Evolutionary conservation across 2,797 vertebrate species (phyloP), one percentile per base, ranked within the genome.

Genomic region (Liparis tanakae): DNA sequence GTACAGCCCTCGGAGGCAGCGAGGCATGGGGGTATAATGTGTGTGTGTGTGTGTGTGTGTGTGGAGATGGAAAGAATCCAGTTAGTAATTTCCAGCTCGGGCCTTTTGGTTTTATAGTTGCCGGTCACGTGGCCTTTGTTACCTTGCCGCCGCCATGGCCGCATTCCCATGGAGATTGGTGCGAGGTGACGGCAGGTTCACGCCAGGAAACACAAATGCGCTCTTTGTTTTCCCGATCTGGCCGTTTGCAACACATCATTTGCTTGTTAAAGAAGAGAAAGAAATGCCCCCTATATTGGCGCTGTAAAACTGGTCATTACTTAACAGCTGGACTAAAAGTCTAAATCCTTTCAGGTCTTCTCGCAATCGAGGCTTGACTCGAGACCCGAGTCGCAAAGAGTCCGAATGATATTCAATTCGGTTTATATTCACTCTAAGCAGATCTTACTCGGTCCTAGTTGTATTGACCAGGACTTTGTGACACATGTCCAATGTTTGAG

Each of bases 81-180:
- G 76, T 73, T 85, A 56, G 70, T 65, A 61, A 78, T 82, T 87
- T 83, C 80, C 78, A 79, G 70, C 78, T 84, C 72, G 70, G 80
- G 56, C 75, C 60, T 60, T 67, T 67, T 30, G 25, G 76, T 85
- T 81, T 85, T 73, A 71, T 82, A 54, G 79, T 80, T 22, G 63
- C 44, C 1, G 66, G 54, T 86, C 85, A 91, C 60, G 39, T 93
- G 87, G 59, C 17, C 10, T 10, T 34, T 37, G 55, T 87, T 85
- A 83, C 85, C 87, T 86, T 51, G 81, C 57, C 64, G 20, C 62
- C 75, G 69, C 85, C 85, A 77, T 78, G 79, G 67, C 72, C 39
- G 37, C 75, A 67, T 76, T 85, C 76, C 78, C 54, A 53, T 82
- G 68, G 78, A 84, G 71, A 79, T 74, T 67, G 75, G 76, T 61